A percentile compares a stretch with the other conserved stretches of the same genome.
These are phyloP conservation scores for Dendrocincla fuliginosa DNA, from an alignment of 2,797 vertebrate species.

Conservation along the genomic window DNA sequence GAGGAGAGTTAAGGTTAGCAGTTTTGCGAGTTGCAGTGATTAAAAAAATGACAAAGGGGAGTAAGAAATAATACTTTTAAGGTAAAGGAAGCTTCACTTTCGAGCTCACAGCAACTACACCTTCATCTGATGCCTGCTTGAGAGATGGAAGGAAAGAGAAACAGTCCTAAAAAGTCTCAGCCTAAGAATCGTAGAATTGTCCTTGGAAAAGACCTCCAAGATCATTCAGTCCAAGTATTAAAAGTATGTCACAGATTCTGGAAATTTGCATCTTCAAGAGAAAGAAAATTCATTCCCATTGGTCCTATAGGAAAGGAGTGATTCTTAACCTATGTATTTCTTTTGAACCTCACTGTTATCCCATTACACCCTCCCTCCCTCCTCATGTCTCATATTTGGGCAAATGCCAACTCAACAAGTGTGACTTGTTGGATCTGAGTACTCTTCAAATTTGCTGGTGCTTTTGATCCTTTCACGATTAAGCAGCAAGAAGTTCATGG, in stretches of 20 bases:
- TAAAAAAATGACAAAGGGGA: background rate
- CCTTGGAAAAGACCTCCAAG: background rate
- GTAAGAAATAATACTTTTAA: background rate
- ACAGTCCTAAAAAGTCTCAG: background rate
- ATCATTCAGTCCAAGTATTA: fast-evolving
- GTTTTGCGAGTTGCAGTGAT: background rate
- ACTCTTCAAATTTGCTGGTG: background rate
- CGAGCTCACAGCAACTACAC: fast-evolving
- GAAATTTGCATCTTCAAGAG: background rate
- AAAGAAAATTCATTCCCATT: background rate
- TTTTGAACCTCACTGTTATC: background rate
- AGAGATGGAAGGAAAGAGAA: background rate
- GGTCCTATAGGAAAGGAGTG: background rate
- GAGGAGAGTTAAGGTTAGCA: conserved; percentile 29
- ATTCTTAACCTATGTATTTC: background rate
- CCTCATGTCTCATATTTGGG: background rate
- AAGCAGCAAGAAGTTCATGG: background rate
- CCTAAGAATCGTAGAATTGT: background rate
- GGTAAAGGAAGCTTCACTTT: conserved; percentile 4
- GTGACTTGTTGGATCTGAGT: background rate
- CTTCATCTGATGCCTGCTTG: background rate
- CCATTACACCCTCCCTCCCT: background rate
- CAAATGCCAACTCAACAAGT: background rate
- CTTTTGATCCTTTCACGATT: background rate
- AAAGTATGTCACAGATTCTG: background rate